Percentiles rank a stretch among this genome's conserved stretches.
Evolutionary conservation across 2,113 vertebrate genomes (phyloP).

Genomic region (Panthera uncia): DNA sequence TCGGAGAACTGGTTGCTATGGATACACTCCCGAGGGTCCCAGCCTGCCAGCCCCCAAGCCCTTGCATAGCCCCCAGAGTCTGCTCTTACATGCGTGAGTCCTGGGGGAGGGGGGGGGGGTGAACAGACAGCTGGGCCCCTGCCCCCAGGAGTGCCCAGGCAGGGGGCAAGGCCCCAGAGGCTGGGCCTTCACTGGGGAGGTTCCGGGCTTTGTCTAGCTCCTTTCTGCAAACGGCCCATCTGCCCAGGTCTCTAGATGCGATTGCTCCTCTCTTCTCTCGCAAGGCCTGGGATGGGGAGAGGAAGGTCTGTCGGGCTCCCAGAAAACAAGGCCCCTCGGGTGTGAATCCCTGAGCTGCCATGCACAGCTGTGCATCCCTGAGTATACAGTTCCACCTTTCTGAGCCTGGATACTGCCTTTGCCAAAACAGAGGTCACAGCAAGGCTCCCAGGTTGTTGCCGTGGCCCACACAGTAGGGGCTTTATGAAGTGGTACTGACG

Average conservation of each 20-base stretch:
- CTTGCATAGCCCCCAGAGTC: conserved; percentile 63
- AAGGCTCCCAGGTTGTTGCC: background rate
- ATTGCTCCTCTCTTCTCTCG: background rate
- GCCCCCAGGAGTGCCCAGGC: conserved; percentile 68
- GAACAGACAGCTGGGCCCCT: conserved; percentile 70
- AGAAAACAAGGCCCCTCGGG: background rate
- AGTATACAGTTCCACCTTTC: background rate
- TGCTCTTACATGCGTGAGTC: conserved; percentile 39
- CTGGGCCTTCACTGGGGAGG: background rate
- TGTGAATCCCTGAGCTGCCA: accelerated
- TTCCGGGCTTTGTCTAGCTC: conserved; percentile 69
- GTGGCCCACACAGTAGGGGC: background rate
- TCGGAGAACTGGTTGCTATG: conserved; percentile 75
- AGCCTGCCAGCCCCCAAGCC: conserved; percentile 75
- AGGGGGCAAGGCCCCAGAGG: conserved; percentile 61
- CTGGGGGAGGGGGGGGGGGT: conserved; percentile 51
- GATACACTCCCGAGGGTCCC: conserved; percentile 75
- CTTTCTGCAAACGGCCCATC: background rate
- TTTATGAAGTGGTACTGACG: background rate
- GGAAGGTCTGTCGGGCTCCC: background rate
- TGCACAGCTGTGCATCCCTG: background rate
- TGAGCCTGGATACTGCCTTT: background rate
- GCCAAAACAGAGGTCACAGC: background rate
- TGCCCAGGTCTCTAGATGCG: background rate
- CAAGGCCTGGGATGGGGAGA: background rate